Base-by-base conservation (phyloP, 1,140 invertebrate species). In the Nomia melanderi region DNA sequence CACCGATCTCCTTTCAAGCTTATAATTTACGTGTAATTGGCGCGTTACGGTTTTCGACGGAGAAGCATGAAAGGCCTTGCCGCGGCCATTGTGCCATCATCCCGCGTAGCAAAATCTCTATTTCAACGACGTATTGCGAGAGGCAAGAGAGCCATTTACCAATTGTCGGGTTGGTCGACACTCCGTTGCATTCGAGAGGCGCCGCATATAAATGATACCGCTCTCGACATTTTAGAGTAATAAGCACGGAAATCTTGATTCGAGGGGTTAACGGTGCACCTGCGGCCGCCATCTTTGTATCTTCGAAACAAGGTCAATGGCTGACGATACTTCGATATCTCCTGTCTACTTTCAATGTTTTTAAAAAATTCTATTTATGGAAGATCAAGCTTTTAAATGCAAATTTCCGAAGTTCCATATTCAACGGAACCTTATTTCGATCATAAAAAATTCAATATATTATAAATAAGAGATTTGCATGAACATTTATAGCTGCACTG, bases 141-240 rank as follows among this genome's bases (percentile, higher is more conserved):
- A 73, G 76, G 65, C 74, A 50, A 84, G 78, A 83, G 81, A 74
- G 81, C 66, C 62, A 83, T 83, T 83, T 83, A 83, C 54, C 82
- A 83, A 83, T 83, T 83, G 82, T 44, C 62, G 50, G 29, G 36
- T 17, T 64, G 76, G 81, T 81, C 74, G 82, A 70, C 81, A 84
- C 76, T 78, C 69, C 20, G 79, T 50, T 62, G 44, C 56, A 53
- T 77, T 74, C 54, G 70, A 81, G 78, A 83, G 84, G 83, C 84
- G 83, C 81, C 81, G 66, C 75, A 81, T 50, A 83, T 79, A 70
- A 85, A 86, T 81, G 77, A 83, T 69, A 77, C 50, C 29, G 7
- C 72, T 64, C 66, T 70, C 59, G 76, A 53, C 67, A 71, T 82
- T 79, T 53, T 54, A 66, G 71, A 86, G 80, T 85, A 83, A 85